Base-by-base conservation (phyloP, 2,797 vertebrate genomes). In the Alosa sapidissima region DNA sequence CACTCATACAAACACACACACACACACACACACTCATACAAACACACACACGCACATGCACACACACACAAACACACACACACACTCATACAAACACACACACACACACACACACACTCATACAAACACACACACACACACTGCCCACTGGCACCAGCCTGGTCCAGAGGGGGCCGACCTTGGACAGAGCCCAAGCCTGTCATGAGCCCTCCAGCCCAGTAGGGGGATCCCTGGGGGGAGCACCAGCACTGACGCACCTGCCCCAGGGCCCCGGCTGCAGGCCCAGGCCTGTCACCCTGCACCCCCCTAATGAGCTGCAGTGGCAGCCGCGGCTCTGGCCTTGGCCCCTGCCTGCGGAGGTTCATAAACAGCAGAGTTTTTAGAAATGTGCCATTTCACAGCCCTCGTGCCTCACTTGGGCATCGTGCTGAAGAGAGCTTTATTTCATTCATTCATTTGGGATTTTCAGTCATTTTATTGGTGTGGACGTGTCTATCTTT, bases 171-270 rank as follows among this genome's bases (percentile, higher is more conserved):
- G 72, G 41, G 13, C 41, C 78, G 41, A 78, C 72, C 72, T 78
- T 78, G 72, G 72, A 19, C 19, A 19, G 41, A 47, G 10, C 72
- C 16, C 5, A 14, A 21, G 5, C 72, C 41, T 78, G 72, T 78
- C 72, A 78, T 78, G 41, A 45, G 72, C 41, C 72, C 72, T 78
- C 72, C 72, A 78, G 72, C 72, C 72, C 72, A 78, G 41, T 14
- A 78, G 72, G 19, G 72, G 72, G 72, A 47, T 78, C 72, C 72
- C 72, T 33, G 21, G 41, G 36, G 72, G 72, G 14, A 16, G 5
- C 41, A 9, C 13, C 33, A 36, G 33, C 41, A 47, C 11, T 75
- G 28, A 78, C 72, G 45, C 72, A 47, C 72, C 68, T 75, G 68
- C 68, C 68, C 14, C 11, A 75, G 68, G 68, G 68, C 72, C 41